These are phyloP conservation scores for Tapirus indicus DNA, from an alignment of 2,797 vertebrate species.

Conservation along the genomic window DNA sequence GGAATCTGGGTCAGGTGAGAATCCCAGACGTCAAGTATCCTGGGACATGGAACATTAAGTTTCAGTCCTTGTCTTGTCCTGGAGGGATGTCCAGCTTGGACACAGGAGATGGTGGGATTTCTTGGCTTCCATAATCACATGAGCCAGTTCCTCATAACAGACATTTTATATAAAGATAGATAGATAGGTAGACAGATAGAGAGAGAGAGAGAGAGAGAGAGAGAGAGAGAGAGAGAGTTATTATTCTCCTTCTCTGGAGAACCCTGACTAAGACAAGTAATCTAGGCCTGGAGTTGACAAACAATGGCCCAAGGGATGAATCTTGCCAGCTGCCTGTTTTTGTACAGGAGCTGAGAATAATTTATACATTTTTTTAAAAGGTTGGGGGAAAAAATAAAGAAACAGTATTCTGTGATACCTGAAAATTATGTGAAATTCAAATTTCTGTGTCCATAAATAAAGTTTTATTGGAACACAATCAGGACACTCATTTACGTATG, in stretches of 20 bases:
- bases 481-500: rapidly evolving
- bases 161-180: not conserved
- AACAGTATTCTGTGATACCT: too few species aligned
- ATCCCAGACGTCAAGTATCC: not conserved
- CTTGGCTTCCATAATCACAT: rapidly evolving
- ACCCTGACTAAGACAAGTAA: not conserved
- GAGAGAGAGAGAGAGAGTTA: not conserved
- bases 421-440: not conserved
- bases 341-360: rapidly evolving
- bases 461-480: not conserved
- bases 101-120: rapidly evolving
- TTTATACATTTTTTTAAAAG: not conserved
- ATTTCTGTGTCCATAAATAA: too few species aligned
- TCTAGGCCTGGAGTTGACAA: too few species aligned
- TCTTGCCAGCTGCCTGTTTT: not conserved
- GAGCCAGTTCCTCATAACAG: not conserved
- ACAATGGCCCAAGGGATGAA: rapidly evolving
- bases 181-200: not conserved
- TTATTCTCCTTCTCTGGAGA: not conserved
- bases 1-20: not conserved
- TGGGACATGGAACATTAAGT: rapidly evolving
- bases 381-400: not conserved
- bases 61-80: not conserved
- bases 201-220: not conserved
- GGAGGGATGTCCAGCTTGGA: not conserved